A percentile compares a stretch with the other conserved stretches of the same genome.
These are phyloP conservation scores for Pampusana beccarii DNA, from an alignment of 2,113 vertebrate species.

Conservation along the genomic window DNA sequence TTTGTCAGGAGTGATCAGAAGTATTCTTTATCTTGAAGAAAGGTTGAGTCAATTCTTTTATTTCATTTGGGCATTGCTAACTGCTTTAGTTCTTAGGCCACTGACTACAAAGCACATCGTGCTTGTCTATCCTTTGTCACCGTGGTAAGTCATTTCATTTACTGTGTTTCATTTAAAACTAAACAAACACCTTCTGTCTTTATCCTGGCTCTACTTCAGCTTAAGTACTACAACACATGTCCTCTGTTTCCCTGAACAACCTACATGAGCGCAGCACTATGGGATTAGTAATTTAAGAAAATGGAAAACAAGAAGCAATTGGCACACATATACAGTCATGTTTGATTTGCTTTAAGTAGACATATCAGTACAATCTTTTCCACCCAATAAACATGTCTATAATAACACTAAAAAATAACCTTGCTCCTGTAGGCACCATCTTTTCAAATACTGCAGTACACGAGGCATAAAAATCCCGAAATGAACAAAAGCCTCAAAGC, in stretches of 20 bases:
- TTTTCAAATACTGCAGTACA: not conserved
- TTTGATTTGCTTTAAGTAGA: slow-evolving; percentile 46
- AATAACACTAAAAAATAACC: not conserved
- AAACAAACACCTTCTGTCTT: slow-evolving; percentile 64
- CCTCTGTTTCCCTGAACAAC: slow-evolving; percentile 29
- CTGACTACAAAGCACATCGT: not conserved
- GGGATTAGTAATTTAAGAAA: slow-evolving; percentile 30
- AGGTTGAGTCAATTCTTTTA: not conserved
- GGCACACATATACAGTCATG: not conserved
- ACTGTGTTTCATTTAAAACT: slow-evolving; percentile 33
- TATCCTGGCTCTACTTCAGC: slow-evolving; percentile 29
- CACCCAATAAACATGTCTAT: not conserved
- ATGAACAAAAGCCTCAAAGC: not conserved
- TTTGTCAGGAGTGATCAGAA: not conserved
- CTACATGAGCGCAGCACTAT: not conserved
- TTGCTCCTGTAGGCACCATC: not conserved
- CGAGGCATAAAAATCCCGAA: not conserved
- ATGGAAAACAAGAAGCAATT: slow-evolving; percentile 33
- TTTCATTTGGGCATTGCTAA: not conserved
- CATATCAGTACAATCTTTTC: not conserved
- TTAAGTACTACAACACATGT: slow-evolving; percentile 20
- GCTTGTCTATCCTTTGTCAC: not conserved
- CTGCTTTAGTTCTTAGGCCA: not conserved
- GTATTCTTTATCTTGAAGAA: not conserved
- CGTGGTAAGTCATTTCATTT: not conserved